Evolutionary conservation across 1,140 invertebrate species (phyloP), one percentile per base, ranked within the genome.

Genomic region (Brachionus rotundiformis): DNA sequence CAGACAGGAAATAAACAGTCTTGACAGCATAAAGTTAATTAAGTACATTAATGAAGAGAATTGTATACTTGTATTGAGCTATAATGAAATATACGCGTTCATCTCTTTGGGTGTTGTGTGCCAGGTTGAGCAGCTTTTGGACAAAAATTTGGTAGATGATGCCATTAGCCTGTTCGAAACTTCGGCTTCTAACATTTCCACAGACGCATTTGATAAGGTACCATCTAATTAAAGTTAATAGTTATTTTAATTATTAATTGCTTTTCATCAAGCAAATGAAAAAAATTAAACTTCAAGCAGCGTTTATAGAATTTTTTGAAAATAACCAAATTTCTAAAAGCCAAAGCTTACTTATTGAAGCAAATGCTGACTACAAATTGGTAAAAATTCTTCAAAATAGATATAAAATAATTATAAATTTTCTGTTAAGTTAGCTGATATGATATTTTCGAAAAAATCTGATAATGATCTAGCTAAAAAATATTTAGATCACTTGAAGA

Each of bases 201-300:
- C n/a, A 13, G 68, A 73, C 27, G 47, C 54, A 19, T 63, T 54
- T 33, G 47, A 79, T 31, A 33, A 79, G 23, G 76, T 79, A 79
- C 11, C n/a, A 44, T 47, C 6, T 6, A 39, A 33, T 13, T n/a
- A 3, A 44, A 29, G n/a, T 33, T n/a, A 33, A 25, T n/a, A 49
- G 5, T 13, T 3, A 73, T 44, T 16, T 11, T 7, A 31, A 25
- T 31, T 47, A 27, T 44, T 44, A 44, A 44, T 79, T 0, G 13
- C 16, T 41, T 36, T 54, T 54, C 19, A 19, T 10, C 27, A 33
- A 79, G 76, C 44, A 79, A 79, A 29, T 79, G 29, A 79, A 39
- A 79, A 59, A 54, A 29, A 39, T 79, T 27, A 79, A 79, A 79
- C n/a, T 79, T 19, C 54, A 31, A 79, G 44, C 76, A 11, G 76